These are phyloP conservation scores for Mustela nigripes DNA, from an alignment of 2,113 vertebrate genomes.

Conservation along the genomic window DNA sequence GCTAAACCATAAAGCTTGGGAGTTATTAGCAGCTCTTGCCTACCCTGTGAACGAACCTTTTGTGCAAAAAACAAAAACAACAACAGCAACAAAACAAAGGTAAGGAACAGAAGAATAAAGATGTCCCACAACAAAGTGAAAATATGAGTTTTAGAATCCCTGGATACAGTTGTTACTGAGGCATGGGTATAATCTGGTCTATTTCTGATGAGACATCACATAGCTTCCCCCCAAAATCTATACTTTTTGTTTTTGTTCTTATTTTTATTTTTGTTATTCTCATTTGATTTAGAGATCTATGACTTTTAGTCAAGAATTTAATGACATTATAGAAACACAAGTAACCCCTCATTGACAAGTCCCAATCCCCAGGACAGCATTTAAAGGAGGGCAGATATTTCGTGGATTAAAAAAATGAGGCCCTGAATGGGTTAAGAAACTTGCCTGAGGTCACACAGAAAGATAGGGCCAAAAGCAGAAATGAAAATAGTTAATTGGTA, in stretches of 20 bases:
- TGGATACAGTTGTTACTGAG: background rate
- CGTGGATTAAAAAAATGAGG: background rate
- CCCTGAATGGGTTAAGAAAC: conserved; percentile 19
- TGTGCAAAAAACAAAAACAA: background rate
- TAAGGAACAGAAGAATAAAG: background rate
- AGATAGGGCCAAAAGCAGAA: background rate
- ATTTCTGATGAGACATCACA: background rate
- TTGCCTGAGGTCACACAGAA: background rate
- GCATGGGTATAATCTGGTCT: background rate
- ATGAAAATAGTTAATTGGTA: background rate
- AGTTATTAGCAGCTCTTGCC: background rate
- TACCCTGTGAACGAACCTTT: background rate
- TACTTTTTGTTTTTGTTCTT: background rate
- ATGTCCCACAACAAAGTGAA: background rate
- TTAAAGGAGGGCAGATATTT: background rate
- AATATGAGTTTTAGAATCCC: background rate
- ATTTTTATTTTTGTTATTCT: background rate
- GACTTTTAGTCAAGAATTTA: background rate
- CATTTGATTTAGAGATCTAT: background rate
- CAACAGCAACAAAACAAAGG: background rate
- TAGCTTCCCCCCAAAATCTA: background rate
- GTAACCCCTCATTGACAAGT: background rate
- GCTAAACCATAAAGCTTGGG: background rate
- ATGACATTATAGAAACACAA: background rate
- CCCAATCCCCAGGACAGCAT: background rate